phyloP scores from a whole-genome alignment of 2,888 invertebrate species.

The Baronia brevicornis region DNA sequence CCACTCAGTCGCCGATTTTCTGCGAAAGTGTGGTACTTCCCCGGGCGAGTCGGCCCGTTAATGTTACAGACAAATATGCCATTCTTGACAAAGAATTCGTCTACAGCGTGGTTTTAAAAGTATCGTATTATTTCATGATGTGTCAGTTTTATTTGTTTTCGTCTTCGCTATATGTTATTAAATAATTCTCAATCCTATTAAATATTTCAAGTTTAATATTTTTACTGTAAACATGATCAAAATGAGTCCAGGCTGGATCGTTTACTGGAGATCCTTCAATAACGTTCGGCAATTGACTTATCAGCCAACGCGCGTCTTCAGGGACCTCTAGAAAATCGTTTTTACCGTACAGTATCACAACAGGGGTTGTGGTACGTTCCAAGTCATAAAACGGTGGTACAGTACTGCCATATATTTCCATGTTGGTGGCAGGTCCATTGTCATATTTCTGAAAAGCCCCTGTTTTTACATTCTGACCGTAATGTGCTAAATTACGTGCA shows the following conservation, averaged over 20 bases:
- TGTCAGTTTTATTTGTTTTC: no score
- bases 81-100: no score
- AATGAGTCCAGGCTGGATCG: slow-evolving; percentile 49
- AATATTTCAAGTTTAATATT: no score
- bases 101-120: no score
- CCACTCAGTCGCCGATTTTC: no score
- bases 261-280: slow-evolving; percentile 71
- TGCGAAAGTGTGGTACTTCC: no score
- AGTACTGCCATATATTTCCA: slow-evolving; percentile 35
- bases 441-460: slow-evolving; percentile 43
- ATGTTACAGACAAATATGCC: no score
- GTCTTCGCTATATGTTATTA: no score
- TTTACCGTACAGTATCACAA: slow-evolving; percentile 42
- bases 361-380: slow-evolving; percentile 37
- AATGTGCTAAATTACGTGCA: slow-evolving; percentile 40
- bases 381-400: slow-evolving; percentile 42
- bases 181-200: no score
- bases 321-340: slow-evolving; percentile 77
- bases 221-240: slow-evolving; percentile 40
- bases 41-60: no score
- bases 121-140: no score
- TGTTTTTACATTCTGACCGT: slow-evolving; percentile 40
- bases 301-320: slow-evolving; percentile 72
- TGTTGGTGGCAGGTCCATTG: slow-evolving; percentile 39
- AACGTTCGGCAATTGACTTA: slow-evolving; percentile 70